phyloP scores from a whole-genome alignment of 1,140 invertebrate species.

The Metopolophium dirhodum region DNA sequence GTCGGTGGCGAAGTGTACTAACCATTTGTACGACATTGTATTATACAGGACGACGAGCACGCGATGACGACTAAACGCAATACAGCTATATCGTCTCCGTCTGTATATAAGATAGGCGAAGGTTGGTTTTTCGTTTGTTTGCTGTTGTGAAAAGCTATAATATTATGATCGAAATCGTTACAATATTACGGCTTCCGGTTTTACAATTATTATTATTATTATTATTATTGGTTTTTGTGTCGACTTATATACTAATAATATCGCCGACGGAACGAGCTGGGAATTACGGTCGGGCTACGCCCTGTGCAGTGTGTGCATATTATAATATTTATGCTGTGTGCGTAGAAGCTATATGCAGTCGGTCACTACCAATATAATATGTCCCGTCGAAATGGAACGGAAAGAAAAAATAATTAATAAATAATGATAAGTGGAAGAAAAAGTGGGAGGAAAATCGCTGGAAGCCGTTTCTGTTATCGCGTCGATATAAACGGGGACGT shows the following conservation, averaged over 20 bases:
- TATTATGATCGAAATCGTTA: not conserved
- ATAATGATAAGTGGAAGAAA: not conserved
- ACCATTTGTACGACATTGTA: not conserved
- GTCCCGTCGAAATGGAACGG: not conserved
- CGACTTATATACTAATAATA: conserved; percentile 6
- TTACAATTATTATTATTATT: not conserved
- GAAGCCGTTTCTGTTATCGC: not conserved
- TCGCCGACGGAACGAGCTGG: not conserved
- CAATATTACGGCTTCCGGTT: conserved; percentile 8
- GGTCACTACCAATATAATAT: not conserved
- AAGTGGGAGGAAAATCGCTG: not conserved
- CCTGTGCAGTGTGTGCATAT: not conserved
- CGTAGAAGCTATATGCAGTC: no score
- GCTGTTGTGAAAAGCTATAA: not conserved
- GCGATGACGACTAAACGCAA: not conserved
- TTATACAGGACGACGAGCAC: not conserved
- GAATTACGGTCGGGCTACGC: not conserved
- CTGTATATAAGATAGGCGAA: not conserved
- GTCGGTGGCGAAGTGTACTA: not conserved
- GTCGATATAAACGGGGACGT: not conserved
- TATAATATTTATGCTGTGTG: not conserved
- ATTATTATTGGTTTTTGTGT: conserved; percentile 1
- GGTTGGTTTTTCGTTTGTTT: not conserved
- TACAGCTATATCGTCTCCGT: not conserved
- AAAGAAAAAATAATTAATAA: not conserved